Evolutionary conservation across 2,797 vertebrate species (phyloP).

Genomic region (Acanthurus leucopareius): DNA sequence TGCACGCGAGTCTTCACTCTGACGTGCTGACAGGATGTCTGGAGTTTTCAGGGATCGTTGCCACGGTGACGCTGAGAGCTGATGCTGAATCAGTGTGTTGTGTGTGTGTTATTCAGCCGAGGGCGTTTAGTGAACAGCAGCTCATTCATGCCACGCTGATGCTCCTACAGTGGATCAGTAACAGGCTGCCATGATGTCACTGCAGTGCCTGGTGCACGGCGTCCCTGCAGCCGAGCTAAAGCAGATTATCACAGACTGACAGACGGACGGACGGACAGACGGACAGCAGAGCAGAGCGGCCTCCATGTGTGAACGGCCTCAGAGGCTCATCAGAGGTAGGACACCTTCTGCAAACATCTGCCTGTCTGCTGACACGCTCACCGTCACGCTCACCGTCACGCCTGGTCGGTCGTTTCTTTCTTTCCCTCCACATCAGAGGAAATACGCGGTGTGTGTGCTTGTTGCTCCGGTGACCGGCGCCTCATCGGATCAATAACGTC

Average conservation of each 20-base stretch:
- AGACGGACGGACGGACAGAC: slow-evolving; percentile 9
- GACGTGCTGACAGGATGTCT: too few relatives aligned
- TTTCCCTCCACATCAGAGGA: too few relatives aligned
- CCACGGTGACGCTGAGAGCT: too few relatives aligned
- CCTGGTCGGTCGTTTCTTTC: too few relatives aligned
- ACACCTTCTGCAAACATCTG: slow-evolving; percentile 15
- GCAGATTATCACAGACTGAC: slow-evolving; percentile 49
- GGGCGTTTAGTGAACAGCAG: slow-evolving; percentile 46
- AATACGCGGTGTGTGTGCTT: too few relatives aligned
- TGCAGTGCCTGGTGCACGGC: slow-evolving; percentile 65
- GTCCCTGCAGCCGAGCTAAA: slow-evolving; percentile 38
- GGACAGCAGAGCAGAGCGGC: slow-evolving; percentile 44
- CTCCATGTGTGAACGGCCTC: slow-evolving; percentile 66
- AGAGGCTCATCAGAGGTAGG: slow-evolving; percentile 77
- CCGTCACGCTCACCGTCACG: too few relatives aligned
- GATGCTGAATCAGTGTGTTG: too few relatives aligned
- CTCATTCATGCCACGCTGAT: slow-evolving; percentile 44
- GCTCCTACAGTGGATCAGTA: slow-evolving; percentile 42
- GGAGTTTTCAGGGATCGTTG: too few relatives aligned
- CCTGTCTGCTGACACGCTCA: background rate
- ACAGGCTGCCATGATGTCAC: slow-evolving; percentile 67
- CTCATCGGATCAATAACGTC: too few relatives aligned
- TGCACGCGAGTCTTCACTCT: too few relatives aligned
- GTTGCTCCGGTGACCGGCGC: background rate
- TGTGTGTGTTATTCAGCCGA: background rate